Base-by-base conservation (phyloP, 2,888 invertebrate species). In the Eurytoma adleriae region DNA sequence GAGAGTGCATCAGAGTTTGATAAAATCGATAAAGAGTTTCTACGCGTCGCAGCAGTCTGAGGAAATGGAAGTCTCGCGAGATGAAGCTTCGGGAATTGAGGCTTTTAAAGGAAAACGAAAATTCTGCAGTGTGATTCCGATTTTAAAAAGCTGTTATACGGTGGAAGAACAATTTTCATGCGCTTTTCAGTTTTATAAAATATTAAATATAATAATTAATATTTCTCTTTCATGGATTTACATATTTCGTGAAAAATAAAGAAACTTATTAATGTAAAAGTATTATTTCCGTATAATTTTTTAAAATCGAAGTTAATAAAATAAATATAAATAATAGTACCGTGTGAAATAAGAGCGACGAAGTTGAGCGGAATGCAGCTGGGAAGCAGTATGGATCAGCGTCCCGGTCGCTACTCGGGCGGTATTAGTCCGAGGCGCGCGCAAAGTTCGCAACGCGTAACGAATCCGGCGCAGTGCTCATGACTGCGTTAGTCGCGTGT, bases 401-500 rank as follows among this genome's bases (percentile, higher is more conserved):
- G 61, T 68, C 52, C 52, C 12, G 75, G 27, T 1, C 56, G 56
- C 64, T 77, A 77, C 52, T 59, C 12, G 75, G 27, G 5, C 56
- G 56, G 64, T 77, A 77, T 77, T 30, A 30, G 30, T 30, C 30
- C 7, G 30, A 30, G 40, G 64, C 54, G 59, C 61, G 70, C 62
- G 57, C 71, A 67, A 79, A 79, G 73, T 61, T 69, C 70, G 64
- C 68, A 68, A 76, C 69, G 82, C 82, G 82, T 79, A 79, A 77
- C 82, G 79, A 82, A 82, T 82, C 77, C 69, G 62, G 64, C 52
- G 69, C 66, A 64, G 70, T 74, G 76, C 79, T 76, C 72, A 81
- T 52, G 82, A 78, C 82, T 83, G 79, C 85, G 85, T 86, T 86
- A 86, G 87, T 86, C 87, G 86, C 75, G 78, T 68, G 78, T 86